These are phyloP conservation scores for Byasa hedistus DNA, from an alignment of 2,888 invertebrate genomes.

Conservation along the genomic window DNA sequence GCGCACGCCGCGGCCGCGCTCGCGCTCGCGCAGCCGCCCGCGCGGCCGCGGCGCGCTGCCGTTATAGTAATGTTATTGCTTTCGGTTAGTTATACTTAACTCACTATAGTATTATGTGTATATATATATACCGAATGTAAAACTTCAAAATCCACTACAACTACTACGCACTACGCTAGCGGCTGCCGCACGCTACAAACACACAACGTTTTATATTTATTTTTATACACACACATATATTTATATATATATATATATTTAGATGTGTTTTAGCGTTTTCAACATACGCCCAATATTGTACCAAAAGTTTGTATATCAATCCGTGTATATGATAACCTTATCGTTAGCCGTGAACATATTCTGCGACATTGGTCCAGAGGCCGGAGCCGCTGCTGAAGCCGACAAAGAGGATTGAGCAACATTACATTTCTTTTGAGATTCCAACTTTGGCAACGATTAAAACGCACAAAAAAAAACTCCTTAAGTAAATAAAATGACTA, in stretches of 20 bases:
- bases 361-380: constrained; percentile 68
- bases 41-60: constrained; percentile 70
- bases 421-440: constrained; percentile 50
- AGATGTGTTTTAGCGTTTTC: constrained; percentile 31
- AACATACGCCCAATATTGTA: constrained; percentile 68
- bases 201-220: constrained; percentile 61
- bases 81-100: constrained; percentile 71
- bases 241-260: too few relatives aligned
- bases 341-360: constrained; percentile 57
- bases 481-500: constrained; percentile 62
- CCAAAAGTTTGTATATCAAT: constrained; percentile 42
- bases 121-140: constrained; percentile 56
- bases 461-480: constrained; percentile 34
- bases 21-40: too few relatives aligned
- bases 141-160: constrained; percentile 76
- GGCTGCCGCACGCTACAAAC: constrained; percentile 74
- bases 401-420: constrained; percentile 68
- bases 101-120: constrained; percentile 38
- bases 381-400: constrained; percentile 63
- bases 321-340: constrained; percentile 63
- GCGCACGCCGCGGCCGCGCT: constrained; percentile 60
- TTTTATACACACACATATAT: too few relatives aligned
- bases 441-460: constrained; percentile 51
- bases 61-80: constrained; percentile 69
- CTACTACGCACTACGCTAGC: constrained; percentile 69